Evolutionary conservation across 2,888 invertebrate species (phyloP), one percentile per base, ranked within the genome.

Genomic region (Diaperis boleti): DNA sequence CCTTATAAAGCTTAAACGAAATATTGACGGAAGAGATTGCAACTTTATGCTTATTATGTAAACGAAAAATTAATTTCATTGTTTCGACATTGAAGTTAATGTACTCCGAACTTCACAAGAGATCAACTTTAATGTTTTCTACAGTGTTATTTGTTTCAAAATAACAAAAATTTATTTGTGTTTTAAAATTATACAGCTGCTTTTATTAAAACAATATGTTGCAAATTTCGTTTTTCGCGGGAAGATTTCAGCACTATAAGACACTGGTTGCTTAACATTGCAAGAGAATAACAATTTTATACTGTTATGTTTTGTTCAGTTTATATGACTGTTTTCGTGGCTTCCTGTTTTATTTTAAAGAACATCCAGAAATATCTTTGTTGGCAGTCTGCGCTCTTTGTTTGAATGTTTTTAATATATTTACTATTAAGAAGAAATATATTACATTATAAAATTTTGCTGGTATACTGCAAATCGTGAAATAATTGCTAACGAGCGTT

Each of bases 91-190:
- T 22, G 33, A 18, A 35, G 22, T 20, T 31, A 35, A 39, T 15
- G 14, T 39, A 1, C 39, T 17, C 39, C 6, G 15, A 39, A 39
- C 15, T 39, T 39, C 2, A 4, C 15, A 39, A 39, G 15, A 39
- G 15, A 39, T 39, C 39, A 39, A 39, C 14, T 39, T 39, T 39
- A 7, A 39, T 39, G 39, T 39, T 7, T 17, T 7, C 15, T 39
- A 39, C 15, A 39, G 14, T 39, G 39, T 39, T 39, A 39, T 39
- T 39, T 45, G 45, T 29, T 26, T 45, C 26, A 42, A 15, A 39
- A 39, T 39, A 42, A 42, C 29, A 41, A 37, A 26, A 54, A 39
- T 52, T 13, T 39, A 39, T 52, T 52, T 37, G 10, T 11, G 45
- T 45, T 45, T 45, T 52, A 15, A 35, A 39, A 39, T 39, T 39